Conservation (phyloP, 1,140 invertebrate genomes). For the Drosophila sucinea region DNA sequence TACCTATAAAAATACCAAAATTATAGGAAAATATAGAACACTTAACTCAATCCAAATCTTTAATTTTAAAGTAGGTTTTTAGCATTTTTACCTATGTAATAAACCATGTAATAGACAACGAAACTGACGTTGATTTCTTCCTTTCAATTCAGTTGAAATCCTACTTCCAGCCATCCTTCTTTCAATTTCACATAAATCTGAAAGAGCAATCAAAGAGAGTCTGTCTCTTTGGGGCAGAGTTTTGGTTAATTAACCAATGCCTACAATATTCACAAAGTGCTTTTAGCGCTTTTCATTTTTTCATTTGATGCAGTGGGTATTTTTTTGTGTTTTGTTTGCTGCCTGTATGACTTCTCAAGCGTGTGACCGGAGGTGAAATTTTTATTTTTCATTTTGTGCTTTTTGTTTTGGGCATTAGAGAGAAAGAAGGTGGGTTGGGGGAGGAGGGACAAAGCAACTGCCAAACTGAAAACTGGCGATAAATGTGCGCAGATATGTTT, state of each 20-base stretch:
- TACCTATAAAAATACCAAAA: too few species aligned
- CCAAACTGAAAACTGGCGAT: conserved; percentile 52
- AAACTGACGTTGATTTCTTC: background rate
- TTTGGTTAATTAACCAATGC: conserved; percentile 51
- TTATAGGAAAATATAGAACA: too few species aligned
- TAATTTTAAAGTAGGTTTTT: too few species aligned
- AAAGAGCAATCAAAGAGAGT: background rate
- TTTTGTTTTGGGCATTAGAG: conserved; percentile 61
- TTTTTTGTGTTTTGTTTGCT: conserved; percentile 9
- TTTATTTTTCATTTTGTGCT: conserved; percentile 64
- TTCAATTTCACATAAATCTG: conserved; percentile 25
- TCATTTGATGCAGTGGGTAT: background rate
- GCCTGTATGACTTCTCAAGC: conserved; percentile 66
- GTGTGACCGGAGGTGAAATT: conserved; percentile 79
- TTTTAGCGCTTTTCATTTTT: conserved; percentile 48
- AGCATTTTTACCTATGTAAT: too few species aligned
- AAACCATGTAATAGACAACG: background rate
- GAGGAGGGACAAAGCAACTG: conserved; percentile 26
- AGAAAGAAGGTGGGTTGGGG: background rate
- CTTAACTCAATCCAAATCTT: too few species aligned
- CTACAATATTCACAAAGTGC: conserved; percentile 35
- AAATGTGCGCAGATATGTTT: conserved; percentile 70
- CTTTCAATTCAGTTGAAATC: background rate
- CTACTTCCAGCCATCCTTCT: conserved; percentile 37
- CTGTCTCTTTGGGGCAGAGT: conserved; percentile 31